Evolutionary conservation across 23 tunicate genomes (phyloP).

Genomic region (Aplidium turbinatum): DNA sequence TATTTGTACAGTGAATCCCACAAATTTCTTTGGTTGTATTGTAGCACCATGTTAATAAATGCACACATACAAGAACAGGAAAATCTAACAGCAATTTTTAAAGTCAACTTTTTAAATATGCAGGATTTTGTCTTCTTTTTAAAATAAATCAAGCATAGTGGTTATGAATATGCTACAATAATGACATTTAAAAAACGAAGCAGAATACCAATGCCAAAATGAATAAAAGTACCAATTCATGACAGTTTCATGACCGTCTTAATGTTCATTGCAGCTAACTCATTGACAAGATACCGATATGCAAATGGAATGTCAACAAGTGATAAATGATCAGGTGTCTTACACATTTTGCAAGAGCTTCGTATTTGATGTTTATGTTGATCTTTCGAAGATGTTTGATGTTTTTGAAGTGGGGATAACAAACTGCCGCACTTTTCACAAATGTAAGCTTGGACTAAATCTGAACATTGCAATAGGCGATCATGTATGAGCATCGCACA

Average conservation of each 20-base stretch:
- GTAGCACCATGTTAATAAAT: too few relatives aligned
- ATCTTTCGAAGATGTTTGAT: background rate
- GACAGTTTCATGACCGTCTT: conserved; percentile 50
- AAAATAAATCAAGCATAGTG: too few relatives aligned
- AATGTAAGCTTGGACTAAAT: conserved; percentile 50
- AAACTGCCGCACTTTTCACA: conserved; percentile 84
- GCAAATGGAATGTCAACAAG: conserved; percentile 75
- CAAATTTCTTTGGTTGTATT: too few relatives aligned
- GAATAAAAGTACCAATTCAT: too few relatives aligned
- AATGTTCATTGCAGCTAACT: conserved; percentile 91
- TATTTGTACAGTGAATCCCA: too few relatives aligned
- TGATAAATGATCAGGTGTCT: conserved; percentile 37
- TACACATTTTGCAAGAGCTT: conserved; percentile 56
- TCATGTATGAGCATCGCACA: conserved; percentile 72
- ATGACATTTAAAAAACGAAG: too few relatives aligned
- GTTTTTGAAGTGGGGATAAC: conserved; percentile 40
- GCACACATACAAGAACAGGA: too few relatives aligned
- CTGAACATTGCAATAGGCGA: conserved; percentile 62
- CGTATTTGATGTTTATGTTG: background rate
- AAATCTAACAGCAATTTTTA: too few relatives aligned
- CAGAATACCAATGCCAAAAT: too few relatives aligned
- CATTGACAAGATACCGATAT: conserved; percentile 68
- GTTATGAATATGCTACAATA: too few relatives aligned
- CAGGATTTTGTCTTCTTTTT: too few relatives aligned
- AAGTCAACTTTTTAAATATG: too few relatives aligned